phyloP scores from a whole-genome alignment of 2,888 invertebrate genomes.

The Galeopsomyia nigrocyanea region DNA sequence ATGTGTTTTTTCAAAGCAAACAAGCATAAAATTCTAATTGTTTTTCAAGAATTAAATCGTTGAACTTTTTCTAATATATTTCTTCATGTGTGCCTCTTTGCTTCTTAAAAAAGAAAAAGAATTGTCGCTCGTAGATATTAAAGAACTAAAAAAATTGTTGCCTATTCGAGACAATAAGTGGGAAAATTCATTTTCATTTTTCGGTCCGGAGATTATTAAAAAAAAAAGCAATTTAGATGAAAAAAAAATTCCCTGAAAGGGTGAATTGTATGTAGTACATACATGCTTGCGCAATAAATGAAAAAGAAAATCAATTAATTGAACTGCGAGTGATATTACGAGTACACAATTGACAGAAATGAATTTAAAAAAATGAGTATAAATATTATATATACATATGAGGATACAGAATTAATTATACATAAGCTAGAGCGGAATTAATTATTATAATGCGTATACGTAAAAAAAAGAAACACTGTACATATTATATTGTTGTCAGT shows the following conservation, averaged over 20 bases:
- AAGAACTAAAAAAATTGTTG: conserved; percentile 3
- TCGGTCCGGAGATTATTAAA: neutral
- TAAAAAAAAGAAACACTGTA: conserved; percentile 43
- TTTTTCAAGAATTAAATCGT: no score
- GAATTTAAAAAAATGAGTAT: conserved; percentile 28
- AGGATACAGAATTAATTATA: conserved; percentile 35
- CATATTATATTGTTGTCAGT: conserved; percentile 64
- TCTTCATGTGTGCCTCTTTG: conserved; percentile 25
- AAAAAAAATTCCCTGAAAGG: conserved; percentile 13
- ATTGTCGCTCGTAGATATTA: conserved; percentile 31
- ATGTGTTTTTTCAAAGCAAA: conserved; percentile 29
- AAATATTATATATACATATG: conserved; percentile 54
- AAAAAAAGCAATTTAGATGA: conserved; percentile 4
- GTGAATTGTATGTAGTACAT: conserved; percentile 13
- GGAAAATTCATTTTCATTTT: conserved; percentile 9
- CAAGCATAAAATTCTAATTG: no score
- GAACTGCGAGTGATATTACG: conserved; percentile 22
- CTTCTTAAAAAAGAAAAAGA: conserved; percentile 26
- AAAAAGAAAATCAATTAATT: conserved; percentile 10
- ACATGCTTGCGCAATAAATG: conserved; percentile 34
- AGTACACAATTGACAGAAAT: conserved; percentile 11
- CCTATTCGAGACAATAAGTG: no score
- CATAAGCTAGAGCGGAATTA: conserved; percentile 34
- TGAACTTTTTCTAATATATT: conserved; percentile 38
- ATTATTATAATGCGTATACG: conserved; percentile 43